phyloP scores from a whole-genome alignment of 2,888 invertebrate genomes.

The Brachylomia viminalis region DNA sequence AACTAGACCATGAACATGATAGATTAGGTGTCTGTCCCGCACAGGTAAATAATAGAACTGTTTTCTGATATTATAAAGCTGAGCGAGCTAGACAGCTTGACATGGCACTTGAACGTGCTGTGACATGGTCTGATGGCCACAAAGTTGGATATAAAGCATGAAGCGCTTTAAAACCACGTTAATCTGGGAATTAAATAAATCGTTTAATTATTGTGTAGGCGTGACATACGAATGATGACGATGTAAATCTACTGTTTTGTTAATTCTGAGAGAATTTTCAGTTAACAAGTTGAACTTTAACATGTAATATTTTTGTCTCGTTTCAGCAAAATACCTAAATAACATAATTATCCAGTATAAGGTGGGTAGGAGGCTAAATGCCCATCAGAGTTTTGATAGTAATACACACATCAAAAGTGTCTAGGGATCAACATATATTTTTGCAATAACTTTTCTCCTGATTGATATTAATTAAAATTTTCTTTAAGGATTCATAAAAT shows the following conservation, averaged over 20 bases:
- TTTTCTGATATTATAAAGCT: conserved; percentile 16
- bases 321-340: neutral
- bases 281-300: neutral
- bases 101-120: conserved; percentile 7
- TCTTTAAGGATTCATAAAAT: too few relatives aligned
- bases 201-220: conserved; percentile 8
- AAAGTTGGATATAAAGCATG: neutral
- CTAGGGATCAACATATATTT: too few relatives aligned
- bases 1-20: neutral
- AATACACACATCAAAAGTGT: too few relatives aligned
- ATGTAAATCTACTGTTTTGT: neutral
- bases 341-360: neutral
- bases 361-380: neutral
- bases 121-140: neutral
- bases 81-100: conserved; percentile 22
- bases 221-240: neutral
- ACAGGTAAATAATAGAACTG: conserved; percentile 11
- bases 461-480: too few relatives aligned
- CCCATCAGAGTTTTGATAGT: neutral
- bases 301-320: neutral
- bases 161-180: conserved; percentile 28
- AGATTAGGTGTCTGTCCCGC: neutral
- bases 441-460: too few relatives aligned
- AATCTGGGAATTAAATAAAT: conserved; percentile 19
- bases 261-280: neutral